These are phyloP conservation scores for Pithys albifrons DNA, from an alignment of 2,113 vertebrate genomes.

Conservation along the genomic window DNA sequence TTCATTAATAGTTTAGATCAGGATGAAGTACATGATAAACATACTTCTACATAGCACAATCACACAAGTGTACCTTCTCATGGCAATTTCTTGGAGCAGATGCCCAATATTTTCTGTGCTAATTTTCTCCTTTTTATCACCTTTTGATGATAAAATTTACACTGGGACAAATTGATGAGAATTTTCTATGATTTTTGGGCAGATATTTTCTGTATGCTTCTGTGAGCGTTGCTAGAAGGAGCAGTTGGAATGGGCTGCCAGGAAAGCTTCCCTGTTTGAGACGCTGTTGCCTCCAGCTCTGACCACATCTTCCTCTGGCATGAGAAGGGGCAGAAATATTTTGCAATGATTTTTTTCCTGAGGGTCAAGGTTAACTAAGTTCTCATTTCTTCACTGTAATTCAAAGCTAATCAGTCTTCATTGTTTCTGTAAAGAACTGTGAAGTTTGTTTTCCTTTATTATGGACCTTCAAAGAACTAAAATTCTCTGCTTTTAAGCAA, in stretches of 20 bases:
- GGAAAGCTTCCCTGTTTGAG: not conserved
- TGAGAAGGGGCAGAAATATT: not conserved
- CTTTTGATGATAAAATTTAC: not conserved
- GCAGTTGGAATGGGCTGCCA: not conserved
- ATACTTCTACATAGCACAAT: not conserved
- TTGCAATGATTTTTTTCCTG: not conserved
- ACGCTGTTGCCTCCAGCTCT: not conserved
- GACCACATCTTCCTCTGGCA: not conserved
- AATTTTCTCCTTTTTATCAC: not conserved
- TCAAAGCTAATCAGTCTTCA: not conserved
- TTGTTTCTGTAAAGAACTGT: not conserved
- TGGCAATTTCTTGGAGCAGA: accelerated
- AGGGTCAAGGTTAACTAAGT: not conserved
- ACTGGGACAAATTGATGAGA: not conserved
- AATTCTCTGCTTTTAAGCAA: not conserved
- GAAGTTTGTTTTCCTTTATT: not conserved
- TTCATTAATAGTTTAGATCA: not conserved
- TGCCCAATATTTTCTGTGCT: not conserved
- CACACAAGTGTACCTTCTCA: not conserved
- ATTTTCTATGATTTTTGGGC: not conserved
- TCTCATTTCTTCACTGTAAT: constrained; percentile 28
- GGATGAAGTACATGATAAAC: not conserved
- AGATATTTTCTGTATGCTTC: not conserved
- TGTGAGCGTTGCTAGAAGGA: not conserved
- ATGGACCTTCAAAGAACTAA: not conserved